A percentile compares a stretch with the other conserved stretches of the same genome.
These are phyloP conservation scores for Drosophila baimaii DNA, from an alignment of 1,140 invertebrate species.

Conservation along the genomic window DNA sequence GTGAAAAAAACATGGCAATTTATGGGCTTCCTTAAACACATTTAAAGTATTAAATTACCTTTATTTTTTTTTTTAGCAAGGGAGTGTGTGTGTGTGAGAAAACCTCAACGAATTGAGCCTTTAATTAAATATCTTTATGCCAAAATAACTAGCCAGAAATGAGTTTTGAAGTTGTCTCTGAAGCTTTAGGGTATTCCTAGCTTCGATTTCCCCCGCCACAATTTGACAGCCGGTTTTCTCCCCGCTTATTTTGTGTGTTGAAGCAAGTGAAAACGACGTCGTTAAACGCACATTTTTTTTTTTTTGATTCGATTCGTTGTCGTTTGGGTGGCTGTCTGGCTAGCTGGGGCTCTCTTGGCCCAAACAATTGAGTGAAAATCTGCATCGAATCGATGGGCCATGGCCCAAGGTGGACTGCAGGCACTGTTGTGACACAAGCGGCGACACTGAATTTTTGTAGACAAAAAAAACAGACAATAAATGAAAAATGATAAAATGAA, in stretches of 20 bases:
- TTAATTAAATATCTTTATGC: not conserved
- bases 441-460: not conserved
- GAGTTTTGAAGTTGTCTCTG: no score
- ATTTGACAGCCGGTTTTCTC: conserved; percentile 45
- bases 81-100: no score
- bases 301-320: conserved; percentile 38
- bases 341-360: conserved; percentile 2
- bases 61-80: not conserved
- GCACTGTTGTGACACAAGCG: conserved; percentile 2
- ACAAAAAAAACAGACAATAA: conserved; percentile 10
- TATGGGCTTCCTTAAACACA: not conserved
- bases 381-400: conserved; percentile 64
- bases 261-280: conserved; percentile 69
- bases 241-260: conserved; percentile 6
- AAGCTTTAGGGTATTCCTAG: conserved; percentile 1
- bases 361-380: conserved; percentile 77
- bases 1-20: not conserved
- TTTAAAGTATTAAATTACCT: conserved; percentile 31
- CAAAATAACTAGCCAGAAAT: not conserved
- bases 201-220: conserved; percentile 30
- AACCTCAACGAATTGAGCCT: no score
- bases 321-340: conserved; percentile 17
- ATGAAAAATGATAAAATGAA: not conserved
- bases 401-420: conserved; percentile 19
- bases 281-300: conserved; percentile 58